phyloP scores from a whole-genome alignment of 1,140 invertebrate genomes.

The Hermatobates lingyangjiaoensis region DNA sequence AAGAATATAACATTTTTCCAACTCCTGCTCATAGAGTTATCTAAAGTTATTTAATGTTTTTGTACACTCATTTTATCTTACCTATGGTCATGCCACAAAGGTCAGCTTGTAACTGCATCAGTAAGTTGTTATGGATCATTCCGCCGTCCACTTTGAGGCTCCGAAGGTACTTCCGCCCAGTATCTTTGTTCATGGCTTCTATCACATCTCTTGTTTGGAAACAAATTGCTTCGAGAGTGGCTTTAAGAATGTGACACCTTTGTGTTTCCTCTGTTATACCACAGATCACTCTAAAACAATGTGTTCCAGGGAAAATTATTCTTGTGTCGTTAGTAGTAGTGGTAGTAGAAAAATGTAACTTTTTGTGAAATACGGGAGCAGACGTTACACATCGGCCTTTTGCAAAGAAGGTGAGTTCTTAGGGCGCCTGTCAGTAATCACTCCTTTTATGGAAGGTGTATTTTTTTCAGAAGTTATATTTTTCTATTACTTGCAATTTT shows the following conservation, averaged over 20 bases:
- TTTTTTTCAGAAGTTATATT: too few species aligned
- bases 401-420: background rate
- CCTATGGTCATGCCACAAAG: slow-evolving; percentile 64
- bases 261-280: slow-evolving; percentile 62
- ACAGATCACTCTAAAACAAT: slow-evolving; percentile 54
- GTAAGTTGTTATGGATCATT: slow-evolving; percentile 56
- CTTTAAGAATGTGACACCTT: slow-evolving; percentile 58
- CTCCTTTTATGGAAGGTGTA: too few species aligned
- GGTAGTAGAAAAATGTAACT: background rate
- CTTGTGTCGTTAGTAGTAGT: background rate
- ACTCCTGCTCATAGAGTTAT: too few species aligned
- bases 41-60: too few species aligned
- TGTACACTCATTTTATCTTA: too few species aligned
- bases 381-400: background rate
- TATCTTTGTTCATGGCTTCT: slow-evolving; percentile 56
- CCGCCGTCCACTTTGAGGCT: slow-evolving; percentile 78
- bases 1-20: too few species aligned
- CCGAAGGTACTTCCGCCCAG: slow-evolving; percentile 36
- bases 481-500: too few species aligned
- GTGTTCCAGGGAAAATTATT: slow-evolving; percentile 4
- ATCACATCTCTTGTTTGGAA: slow-evolving; percentile 68
- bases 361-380: background rate
- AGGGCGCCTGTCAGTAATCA: too few species aligned
- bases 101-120: slow-evolving; percentile 92
- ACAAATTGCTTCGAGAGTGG: slow-evolving; percentile 71